A percentile compares a stretch with the other conserved stretches of the same genome.
phyloP scores from a whole-genome alignment of 2,888 invertebrate species.

The Perithous albicinctus region DNA sequence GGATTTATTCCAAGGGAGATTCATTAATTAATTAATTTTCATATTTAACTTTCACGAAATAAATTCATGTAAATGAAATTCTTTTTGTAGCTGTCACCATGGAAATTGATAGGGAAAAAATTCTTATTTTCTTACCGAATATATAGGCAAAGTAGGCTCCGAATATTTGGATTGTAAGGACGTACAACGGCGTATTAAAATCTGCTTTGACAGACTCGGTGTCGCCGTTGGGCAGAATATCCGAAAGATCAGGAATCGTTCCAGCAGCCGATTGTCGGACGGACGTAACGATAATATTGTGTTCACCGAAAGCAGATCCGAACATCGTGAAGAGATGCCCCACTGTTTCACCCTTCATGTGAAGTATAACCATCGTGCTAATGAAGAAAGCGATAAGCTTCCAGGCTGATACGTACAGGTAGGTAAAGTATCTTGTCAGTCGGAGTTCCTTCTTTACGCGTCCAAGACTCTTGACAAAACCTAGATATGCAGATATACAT shows the following conservation, averaged over 20 bases:
- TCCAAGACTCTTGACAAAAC: slow-evolving; percentile 90
- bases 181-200: slow-evolving; percentile 90
- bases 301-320: slow-evolving; percentile 90
- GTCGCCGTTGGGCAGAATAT: slow-evolving; percentile 91
- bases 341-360: slow-evolving; percentile 91
- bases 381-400: slow-evolving; percentile 94
- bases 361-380: slow-evolving; percentile 90
- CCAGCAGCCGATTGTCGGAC: slow-evolving; percentile 84
- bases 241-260: slow-evolving; percentile 89
- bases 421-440: slow-evolving; percentile 94
- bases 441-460: slow-evolving; percentile 92
- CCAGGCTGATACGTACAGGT: slow-evolving; percentile 96
- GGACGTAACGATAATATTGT: slow-evolving; percentile 92
- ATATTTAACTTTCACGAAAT: no score
- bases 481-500: slow-evolving; percentile 79
- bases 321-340: slow-evolving; percentile 92
- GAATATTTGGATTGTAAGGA: slow-evolving; percentile 92
- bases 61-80: neutral
- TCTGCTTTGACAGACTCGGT: slow-evolving; percentile 90
- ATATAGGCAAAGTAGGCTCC: slow-evolving; percentile 96
- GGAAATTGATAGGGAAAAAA: no score
- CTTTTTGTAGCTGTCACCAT: no score
- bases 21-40: no score
- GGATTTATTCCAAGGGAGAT: no score
- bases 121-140: slow-evolving; percentile 87